phyloP scores from a whole-genome alignment of 1,140 invertebrate genomes.

The Drosophila arawakana region DNA sequence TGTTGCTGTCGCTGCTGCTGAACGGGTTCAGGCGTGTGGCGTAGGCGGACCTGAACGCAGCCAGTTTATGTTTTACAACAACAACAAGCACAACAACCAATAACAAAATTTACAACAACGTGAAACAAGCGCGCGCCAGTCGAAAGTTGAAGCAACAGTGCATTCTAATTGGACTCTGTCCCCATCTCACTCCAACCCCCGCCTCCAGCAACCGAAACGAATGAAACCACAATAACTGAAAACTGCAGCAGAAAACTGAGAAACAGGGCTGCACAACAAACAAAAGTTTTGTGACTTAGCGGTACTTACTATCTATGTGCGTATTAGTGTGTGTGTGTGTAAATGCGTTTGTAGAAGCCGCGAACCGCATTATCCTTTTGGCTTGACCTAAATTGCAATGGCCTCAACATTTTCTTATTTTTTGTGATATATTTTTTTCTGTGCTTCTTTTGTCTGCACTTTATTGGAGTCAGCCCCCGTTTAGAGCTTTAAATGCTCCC shows the following conservation, averaged over 20 bases:
- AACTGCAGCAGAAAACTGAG: slow-evolving; percentile 44
- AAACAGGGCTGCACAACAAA: slow-evolving; percentile 29
- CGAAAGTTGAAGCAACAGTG: slow-evolving; percentile 62
- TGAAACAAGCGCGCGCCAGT: slow-evolving; percentile 40
- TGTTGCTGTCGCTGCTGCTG: slow-evolving; percentile 39
- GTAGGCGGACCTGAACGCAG: slow-evolving; percentile 72
- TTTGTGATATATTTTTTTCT: slow-evolving; percentile 30
- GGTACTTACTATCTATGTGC: slow-evolving; percentile 24
- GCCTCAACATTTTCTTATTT: slow-evolving; percentile 31
- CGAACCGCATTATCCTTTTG: slow-evolving; percentile 68
- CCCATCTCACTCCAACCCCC: background rate
- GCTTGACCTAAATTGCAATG: slow-evolving; percentile 74
- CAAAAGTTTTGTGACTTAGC: slow-evolving; percentile 57
- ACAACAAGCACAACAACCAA: slow-evolving; percentile 9
- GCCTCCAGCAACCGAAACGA: background rate
- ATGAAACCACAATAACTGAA: slow-evolving; percentile 46
- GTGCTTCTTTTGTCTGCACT: slow-evolving; percentile 59
- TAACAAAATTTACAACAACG: slow-evolving; percentile 34
- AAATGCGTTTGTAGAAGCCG: slow-evolving; percentile 39
- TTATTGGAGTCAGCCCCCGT: slow-evolving; percentile 36
- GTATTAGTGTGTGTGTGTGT: background rate
- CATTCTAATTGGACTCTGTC: slow-evolving; percentile 59
- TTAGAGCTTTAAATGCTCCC: slow-evolving; percentile 1
- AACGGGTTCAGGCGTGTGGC: slow-evolving; percentile 59
- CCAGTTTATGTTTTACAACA: slow-evolving; percentile 51